Evolutionary conservation across 53 echinoderm and acorn worm genomes (phyloP).

Genomic region (Echinarachnius parma): DNA sequence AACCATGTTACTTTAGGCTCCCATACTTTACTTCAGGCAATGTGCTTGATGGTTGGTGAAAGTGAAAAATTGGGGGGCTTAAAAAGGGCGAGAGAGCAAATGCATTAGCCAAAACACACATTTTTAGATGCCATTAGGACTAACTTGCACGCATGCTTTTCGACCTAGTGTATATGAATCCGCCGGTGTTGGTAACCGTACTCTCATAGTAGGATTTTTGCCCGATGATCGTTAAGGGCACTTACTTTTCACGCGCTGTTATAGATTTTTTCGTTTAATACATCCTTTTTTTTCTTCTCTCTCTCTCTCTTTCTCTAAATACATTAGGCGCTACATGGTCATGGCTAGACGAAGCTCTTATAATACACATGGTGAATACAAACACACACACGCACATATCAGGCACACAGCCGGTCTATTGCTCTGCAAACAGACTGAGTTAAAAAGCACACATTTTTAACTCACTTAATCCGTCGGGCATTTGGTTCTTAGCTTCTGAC

Average conservation of each 20-base stretch:
- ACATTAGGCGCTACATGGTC: too few relatives aligned
- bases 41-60: too few relatives aligned
- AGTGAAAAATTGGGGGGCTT: too few relatives aligned
- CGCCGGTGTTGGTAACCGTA: too few relatives aligned
- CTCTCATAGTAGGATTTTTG: conserved; percentile 24
- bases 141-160: conserved; percentile 30
- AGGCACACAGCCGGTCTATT: conserved; percentile 26
- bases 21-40: too few relatives aligned
- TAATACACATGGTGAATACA: too few relatives aligned
- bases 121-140: conserved; percentile 50
- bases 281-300: neutral
- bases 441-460: conserved; percentile 39
- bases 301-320: conserved; percentile 4
- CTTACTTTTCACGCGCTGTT: conserved; percentile 17
- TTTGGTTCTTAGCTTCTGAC: neutral
- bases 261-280: conserved; percentile 43
- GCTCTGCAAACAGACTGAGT: conserved; percentile 27
- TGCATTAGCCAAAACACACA: conserved; percentile 54
- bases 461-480: conserved; percentile 1
- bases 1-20: too few relatives aligned
- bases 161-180: neutral
- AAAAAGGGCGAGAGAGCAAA: conserved; percentile 40
- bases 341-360: too few relatives aligned
- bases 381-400: too few relatives aligned
- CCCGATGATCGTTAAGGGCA: conserved; percentile 30